These are phyloP conservation scores for Heliconius aoede DNA, from an alignment of 2,888 invertebrate genomes.

Conservation along the genomic window DNA sequence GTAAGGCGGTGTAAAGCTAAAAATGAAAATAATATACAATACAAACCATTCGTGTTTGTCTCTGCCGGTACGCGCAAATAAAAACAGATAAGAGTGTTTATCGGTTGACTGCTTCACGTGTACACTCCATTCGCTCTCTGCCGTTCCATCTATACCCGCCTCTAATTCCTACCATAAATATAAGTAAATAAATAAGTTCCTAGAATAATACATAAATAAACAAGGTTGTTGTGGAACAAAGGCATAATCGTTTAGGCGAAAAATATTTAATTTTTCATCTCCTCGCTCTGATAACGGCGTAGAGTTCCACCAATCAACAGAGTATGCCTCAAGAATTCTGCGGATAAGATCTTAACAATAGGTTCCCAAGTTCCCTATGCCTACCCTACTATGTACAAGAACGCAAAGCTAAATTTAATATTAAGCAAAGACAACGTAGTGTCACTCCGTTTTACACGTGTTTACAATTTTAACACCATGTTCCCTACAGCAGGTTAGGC, in stretches of 20 bases:
- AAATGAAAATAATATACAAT: not conserved
- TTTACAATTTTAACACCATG: not conserved
- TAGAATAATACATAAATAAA: too few relatives aligned
- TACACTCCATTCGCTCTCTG: constrained; percentile 76
- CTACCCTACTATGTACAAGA: too few relatives aligned
- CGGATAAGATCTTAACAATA: too few relatives aligned
- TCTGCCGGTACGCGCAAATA: constrained; percentile 89
- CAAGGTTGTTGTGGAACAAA: too few relatives aligned
- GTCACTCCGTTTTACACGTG: not conserved
- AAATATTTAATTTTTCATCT: too few relatives aligned
- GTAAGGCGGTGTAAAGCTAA: not conserved
- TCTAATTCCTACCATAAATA: constrained; percentile 62
- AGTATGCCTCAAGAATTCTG: too few relatives aligned
- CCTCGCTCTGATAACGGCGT: too few relatives aligned
- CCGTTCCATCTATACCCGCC: constrained; percentile 59
- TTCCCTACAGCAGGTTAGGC: too few relatives aligned
- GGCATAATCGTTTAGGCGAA: too few relatives aligned
- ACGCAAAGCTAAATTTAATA: not conserved
- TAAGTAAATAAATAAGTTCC: too few relatives aligned
- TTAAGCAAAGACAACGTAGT: not conserved
- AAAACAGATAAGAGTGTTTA: constrained; percentile 65
- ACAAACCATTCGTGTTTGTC: constrained; percentile 95
- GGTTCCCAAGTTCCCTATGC: too few relatives aligned
- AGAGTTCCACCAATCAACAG: too few relatives aligned
- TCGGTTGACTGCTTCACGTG: constrained; percentile 69